Base-by-base conservation (phyloP, 2,113 vertebrate genomes). In the Alectura lathami region DNA sequence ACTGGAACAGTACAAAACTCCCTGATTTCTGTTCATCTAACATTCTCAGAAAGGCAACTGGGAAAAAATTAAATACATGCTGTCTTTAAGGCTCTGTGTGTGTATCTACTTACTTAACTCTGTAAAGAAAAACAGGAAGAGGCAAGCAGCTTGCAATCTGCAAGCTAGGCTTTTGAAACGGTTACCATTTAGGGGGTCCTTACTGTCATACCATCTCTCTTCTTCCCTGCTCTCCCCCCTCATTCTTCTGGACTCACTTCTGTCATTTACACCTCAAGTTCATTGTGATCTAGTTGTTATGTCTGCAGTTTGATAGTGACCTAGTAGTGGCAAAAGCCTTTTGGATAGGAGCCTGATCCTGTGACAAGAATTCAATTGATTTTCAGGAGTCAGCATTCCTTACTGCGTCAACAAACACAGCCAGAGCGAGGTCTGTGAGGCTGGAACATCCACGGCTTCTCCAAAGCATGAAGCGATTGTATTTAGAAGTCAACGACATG, bases 351-450 rank as follows among this genome's bases (percentile, higher is more conserved):
- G 83, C 66, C 90, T 42, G 72, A 67, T 77, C 92, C 79, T 88
- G 90, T 83, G 76, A 96, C 42, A 90, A 86, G 83, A 90, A 91
- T 91, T 95, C 73, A 88, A 88, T 6, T 57, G 79, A 80, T 88
- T 90, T 91, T 83, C 68, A 81, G 38, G 47, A 91, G 54, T 91
- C 94, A 88, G 94, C 94, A 91, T 94, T 96, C 93, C 86, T 70
- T 93, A n/a, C 90, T 88, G 93, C 85, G 48, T 88, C 83, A 93
- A 72, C 17, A 1, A 82, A 21, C 88, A 93, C 69, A 73, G 66
- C 47, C 79, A 69, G 87, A 59, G 34, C 15, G 21, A 30, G 45
- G 29, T 10, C 67, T 83, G 54, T 24, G 60, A 59, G 4, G 4
- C 59, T 79, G 68, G 53, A 40, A 69, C 8, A 2, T 81, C 88